A percentile compares a stretch with the other conserved stretches of the same genome.
These are phyloP conservation scores for Spisula solida DNA, from an alignment of 2,888 invertebrate species.

Conservation along the genomic window DNA sequence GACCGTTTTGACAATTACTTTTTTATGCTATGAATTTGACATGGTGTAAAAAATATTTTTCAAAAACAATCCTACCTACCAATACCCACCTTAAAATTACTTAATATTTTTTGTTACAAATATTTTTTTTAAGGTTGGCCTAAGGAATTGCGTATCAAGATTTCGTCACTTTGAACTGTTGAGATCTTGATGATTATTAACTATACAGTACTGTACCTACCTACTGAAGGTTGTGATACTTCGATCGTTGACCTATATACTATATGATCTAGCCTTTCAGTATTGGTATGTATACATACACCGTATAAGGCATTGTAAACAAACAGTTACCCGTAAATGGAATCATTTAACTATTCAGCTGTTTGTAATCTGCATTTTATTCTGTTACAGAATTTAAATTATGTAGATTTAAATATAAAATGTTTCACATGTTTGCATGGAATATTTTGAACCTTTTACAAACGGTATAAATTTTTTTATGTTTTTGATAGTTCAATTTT, in stretches of 20 bases:
- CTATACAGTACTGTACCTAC: background rate
- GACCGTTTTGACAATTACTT: too few species aligned
- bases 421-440: background rate
- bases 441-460: background rate
- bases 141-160: constrained; percentile 22
- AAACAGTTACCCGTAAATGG: constrained; percentile 31
- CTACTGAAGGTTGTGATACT: constrained; percentile 33
- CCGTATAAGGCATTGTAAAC: constrained; percentile 33
- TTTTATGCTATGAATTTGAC: too few species aligned
- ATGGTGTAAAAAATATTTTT: too few species aligned
- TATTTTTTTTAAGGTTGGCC: background rate
- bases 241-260: constrained; percentile 43
- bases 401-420: background rate
- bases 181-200: constrained; percentile 25
- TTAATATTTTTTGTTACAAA: too few species aligned
- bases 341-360: constrained; percentile 18
- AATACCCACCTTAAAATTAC: too few species aligned
- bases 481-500: background rate
- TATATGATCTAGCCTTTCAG: constrained; percentile 29
- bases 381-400: background rate
- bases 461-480: background rate
- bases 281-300: constrained; percentile 5
- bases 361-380: background rate
- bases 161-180: constrained; percentile 27
- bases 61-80: too few species aligned